Evolutionary conservation across 1,140 invertebrate species (phyloP).

Genomic region (Argopecten irradians): DNA sequence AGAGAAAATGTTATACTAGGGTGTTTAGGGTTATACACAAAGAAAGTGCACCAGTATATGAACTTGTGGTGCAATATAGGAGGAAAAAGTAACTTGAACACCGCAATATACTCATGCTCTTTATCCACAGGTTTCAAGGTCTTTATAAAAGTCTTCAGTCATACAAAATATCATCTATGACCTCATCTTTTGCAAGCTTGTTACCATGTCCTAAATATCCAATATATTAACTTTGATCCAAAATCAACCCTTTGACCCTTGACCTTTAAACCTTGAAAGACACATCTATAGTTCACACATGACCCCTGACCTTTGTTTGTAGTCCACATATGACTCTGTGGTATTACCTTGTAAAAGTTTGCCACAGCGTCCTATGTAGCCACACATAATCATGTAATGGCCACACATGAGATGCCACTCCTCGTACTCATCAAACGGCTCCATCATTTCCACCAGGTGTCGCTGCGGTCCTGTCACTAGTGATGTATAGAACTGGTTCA

Average conservation of each 20-base stretch:
- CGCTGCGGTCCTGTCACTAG: constrained; percentile 73
- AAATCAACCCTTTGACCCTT: not conserved
- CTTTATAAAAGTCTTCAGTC: too few species aligned
- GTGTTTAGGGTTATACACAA: too few species aligned
- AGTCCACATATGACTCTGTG: not conserved
- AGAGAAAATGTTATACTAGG: too few species aligned
- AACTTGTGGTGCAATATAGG: too few species aligned
- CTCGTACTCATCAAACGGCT: constrained; percentile 81
- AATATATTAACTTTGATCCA: not conserved
- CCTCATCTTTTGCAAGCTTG: not conserved
- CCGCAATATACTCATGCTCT: too few species aligned
- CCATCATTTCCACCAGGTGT: constrained; percentile 73
- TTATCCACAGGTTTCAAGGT: too few species aligned
- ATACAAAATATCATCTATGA: not conserved
- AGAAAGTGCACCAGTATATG: too few species aligned
- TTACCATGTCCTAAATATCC: not conserved
- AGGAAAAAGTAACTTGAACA: too few species aligned
- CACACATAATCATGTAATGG: constrained; percentile 79
- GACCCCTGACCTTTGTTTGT: not conserved
- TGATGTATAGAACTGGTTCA: constrained; percentile 76
- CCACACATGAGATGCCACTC: constrained; percentile 79
- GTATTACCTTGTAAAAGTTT: constrained; percentile 30
- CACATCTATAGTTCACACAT: not conserved
- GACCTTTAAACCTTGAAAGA: not conserved
- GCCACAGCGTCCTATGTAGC: constrained; percentile 53